Evolutionary conservation across 2,888 invertebrate genomes (phyloP), one percentile per base, ranked within the genome.

Genomic region (Lepidochrysops patricia): DNA sequence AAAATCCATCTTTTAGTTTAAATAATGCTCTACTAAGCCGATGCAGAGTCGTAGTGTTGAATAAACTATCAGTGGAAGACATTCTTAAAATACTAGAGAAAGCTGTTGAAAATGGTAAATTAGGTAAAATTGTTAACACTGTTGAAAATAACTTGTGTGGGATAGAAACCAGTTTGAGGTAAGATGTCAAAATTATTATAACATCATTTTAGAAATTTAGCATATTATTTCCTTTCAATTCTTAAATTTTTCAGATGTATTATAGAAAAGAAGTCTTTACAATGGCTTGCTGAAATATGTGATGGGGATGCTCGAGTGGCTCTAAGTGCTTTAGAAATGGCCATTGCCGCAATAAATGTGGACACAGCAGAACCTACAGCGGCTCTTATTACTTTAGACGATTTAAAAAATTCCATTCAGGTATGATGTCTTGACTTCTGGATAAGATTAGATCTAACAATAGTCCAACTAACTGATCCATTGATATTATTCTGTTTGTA

Each of bases 1-100:
- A 96, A 78, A 96, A 96, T 79, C 96, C 96, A n/a, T 96, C 96
- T 0, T 96, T 96, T 76, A 93, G 93, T 70, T 90, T 96, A 57
- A 96, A 96, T 79, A 93, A 92, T 66, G 95, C 96, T 0, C 79
- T 96, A 32, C 82, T 96, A 7, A 95, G 95, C 75, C 90, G 96
- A 25, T 96, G 95, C 72, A 89, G 94, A 65, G 95, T 96, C 1
- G 91, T 96, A 63, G 92, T 94, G 0, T 80, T 95, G 75, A 92
- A 95, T 65, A 96, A 95, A 80, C 82, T 96, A 26, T 77, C 85
- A 52, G 75, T 90, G 12, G 85, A 91, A 32, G 89, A 93, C 75
- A 79, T 96, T 27, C 69, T 90, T 61, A 70, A 79, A 7, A 95
- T 96, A 70, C 79, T 96, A 63, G 83, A 85, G 66, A 89, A 89